Percentiles rank a stretch among this genome's conserved stretches.
These are phyloP conservation scores for Rhizoglyphus robini DNA, from an alignment of 1,140 invertebrate species.

Conservation along the genomic window DNA sequence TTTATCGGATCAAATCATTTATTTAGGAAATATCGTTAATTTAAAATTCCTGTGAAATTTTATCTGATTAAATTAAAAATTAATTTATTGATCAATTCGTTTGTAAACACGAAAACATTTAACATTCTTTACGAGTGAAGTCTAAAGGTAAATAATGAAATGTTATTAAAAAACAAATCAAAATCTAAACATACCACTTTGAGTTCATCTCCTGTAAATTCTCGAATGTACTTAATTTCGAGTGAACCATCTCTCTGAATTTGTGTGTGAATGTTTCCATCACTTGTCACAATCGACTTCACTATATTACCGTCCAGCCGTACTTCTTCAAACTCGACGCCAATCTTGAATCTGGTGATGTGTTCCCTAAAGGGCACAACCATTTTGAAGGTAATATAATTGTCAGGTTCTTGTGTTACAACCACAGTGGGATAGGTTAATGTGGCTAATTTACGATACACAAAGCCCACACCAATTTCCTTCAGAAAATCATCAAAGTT, in stretches of 20 bases:
- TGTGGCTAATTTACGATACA: conserved; percentile 16
- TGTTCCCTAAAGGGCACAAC: conserved; percentile 59
- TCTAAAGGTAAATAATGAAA: neutral
- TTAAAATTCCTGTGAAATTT: too few relatives aligned
- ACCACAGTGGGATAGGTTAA: neutral
- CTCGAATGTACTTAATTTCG: conserved; percentile 8
- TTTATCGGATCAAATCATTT: too few relatives aligned
- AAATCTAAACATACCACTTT: neutral
- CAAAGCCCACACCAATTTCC: conserved; percentile 11
- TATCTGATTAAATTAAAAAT: too few relatives aligned
- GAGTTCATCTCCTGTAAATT: neutral
- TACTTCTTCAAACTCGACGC: conserved; percentile 67
- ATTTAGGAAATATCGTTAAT: too few relatives aligned
- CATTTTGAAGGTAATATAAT: conserved; percentile 55
- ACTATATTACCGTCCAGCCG: conserved; percentile 72
- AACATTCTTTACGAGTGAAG: neutral
- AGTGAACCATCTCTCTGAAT: neutral
- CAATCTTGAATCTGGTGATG: conserved; percentile 62
- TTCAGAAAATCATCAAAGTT: conserved; percentile 18
- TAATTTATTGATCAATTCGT: neutral
- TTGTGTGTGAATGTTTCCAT: conserved; percentile 19
- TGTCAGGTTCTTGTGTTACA: conserved; percentile 10
- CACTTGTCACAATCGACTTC: conserved; percentile 36
- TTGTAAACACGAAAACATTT: neutral
- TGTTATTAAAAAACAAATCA: neutral